These are phyloP conservation scores for Paratrypauchen microcephalus DNA, from an alignment of 2,797 vertebrate genomes.

Conservation along the genomic window DNA sequence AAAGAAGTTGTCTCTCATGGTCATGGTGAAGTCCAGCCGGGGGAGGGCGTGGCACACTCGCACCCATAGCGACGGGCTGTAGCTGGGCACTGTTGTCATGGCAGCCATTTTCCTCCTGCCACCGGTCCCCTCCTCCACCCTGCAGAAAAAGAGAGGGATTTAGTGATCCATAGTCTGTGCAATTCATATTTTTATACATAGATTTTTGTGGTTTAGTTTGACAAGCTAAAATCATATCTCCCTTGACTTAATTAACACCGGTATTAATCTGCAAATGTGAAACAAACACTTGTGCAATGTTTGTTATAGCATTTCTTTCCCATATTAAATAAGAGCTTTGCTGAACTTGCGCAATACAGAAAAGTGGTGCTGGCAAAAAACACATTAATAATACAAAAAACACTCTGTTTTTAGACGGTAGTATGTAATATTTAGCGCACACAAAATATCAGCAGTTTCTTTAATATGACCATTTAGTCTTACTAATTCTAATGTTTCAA, in stretches of 20 bases:
- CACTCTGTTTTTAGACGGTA: background rate
- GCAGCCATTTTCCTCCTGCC: conserved; percentile 70
- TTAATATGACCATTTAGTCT: background rate
- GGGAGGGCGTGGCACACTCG: conserved; percentile 80
- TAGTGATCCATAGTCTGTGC: background rate
- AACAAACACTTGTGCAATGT: background rate
- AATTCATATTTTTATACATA: background rate
- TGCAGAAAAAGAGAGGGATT: conserved; percentile 25
- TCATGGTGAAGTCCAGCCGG: conserved; percentile 80
- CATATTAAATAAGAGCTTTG: too few species aligned
- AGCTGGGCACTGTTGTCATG: conserved; percentile 79
- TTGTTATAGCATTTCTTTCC: background rate
- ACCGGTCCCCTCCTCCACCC: conserved; percentile 60
- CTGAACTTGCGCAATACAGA: too few species aligned
- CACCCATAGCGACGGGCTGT: conserved; percentile 81
- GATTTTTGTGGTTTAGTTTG: background rate
- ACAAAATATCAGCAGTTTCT: background rate
- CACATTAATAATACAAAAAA: too few species aligned
- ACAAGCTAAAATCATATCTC: background rate
- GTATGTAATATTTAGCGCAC: background rate
- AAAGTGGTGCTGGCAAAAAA: too few species aligned
- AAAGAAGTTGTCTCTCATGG: conserved; percentile 79
- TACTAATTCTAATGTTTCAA: background rate
- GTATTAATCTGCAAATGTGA: background rate
- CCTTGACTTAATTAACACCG: background rate